Evolutionary conservation across 2,888 invertebrate genomes (phyloP).

Genomic region (Drosophila emarginata): DNA sequence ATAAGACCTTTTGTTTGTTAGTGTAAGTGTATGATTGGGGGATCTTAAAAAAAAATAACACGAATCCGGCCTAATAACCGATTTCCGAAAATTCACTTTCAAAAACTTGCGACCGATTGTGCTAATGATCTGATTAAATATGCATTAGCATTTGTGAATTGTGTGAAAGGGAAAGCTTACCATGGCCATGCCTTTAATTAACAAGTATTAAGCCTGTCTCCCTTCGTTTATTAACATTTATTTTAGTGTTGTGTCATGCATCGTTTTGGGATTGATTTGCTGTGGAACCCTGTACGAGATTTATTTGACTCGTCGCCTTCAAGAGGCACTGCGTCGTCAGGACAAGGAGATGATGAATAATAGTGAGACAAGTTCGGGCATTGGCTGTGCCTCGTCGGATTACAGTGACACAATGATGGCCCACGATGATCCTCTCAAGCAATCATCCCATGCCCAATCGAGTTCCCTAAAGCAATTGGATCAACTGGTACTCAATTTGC

Average conservation of each 20-base stretch:
- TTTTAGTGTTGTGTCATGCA: constrained; percentile 84
- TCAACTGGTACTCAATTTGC: constrained; percentile 81
- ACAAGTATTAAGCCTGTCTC: constrained; percentile 17
- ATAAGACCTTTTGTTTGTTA: constrained; percentile 88
- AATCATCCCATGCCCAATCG: constrained; percentile 50
- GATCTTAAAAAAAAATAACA: too few species aligned
- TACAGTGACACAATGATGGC: constrained; percentile 80
- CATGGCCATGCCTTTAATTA: constrained; percentile 34
- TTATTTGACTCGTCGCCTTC: constrained; percentile 76
- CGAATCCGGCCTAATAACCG: too few species aligned
- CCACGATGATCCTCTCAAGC: constrained; percentile 67
- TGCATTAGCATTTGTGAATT: constrained; percentile 23
- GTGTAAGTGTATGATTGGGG: constrained; percentile 84
- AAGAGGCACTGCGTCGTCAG: constrained; percentile 77
- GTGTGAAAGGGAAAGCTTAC: constrained; percentile 59
- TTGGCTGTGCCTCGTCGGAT: constrained; percentile 83
- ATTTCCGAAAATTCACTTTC: constrained; percentile 51
- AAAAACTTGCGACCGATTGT: constrained; percentile 33
- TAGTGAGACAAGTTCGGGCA: constrained; percentile 82
- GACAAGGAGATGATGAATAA: constrained; percentile 82
- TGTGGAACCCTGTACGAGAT: constrained; percentile 89
- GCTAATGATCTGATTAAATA: constrained; percentile 34
- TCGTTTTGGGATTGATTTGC: constrained; percentile 85
- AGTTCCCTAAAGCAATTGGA: constrained; percentile 78
- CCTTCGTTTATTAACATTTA: background rate